phyloP scores from a whole-genome alignment of 2,888 invertebrate genomes.

The Aspidapion aeneum region DNA sequence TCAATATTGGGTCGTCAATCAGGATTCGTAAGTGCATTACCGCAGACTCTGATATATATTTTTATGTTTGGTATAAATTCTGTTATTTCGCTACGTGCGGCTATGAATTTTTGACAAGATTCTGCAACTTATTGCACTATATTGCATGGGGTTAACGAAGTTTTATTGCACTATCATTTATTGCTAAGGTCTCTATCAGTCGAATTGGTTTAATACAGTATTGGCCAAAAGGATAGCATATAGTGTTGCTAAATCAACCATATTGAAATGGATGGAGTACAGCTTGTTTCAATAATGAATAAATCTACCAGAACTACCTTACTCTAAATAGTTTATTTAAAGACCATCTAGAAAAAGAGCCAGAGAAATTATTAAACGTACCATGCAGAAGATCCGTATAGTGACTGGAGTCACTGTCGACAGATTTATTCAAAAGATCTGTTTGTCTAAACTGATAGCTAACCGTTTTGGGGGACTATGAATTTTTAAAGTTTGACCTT shows the following conservation, averaged over 20 bases:
- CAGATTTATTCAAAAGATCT: background rate
- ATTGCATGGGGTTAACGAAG: background rate
- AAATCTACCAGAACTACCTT: background rate
- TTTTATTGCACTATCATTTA: too few relatives aligned
- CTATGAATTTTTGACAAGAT: conserved; percentile 17
- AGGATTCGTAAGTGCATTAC: conserved; percentile 41
- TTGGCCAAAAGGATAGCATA: too few relatives aligned
- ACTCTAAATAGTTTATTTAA: background rate
- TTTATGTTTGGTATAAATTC: conserved; percentile 21
- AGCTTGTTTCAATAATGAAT: too few relatives aligned
- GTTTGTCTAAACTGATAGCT: too few relatives aligned
- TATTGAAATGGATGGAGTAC: too few relatives aligned
- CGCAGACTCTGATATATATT: conserved; percentile 31
- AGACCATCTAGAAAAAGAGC: background rate
- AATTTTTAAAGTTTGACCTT: background rate
- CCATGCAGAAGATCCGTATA: background rate
- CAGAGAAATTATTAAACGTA: background rate
- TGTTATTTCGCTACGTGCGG: conserved; percentile 20
- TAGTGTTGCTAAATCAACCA: too few relatives aligned
- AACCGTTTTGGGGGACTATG: too few relatives aligned
- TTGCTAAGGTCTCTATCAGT: too few relatives aligned
- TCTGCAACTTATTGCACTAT: background rate
- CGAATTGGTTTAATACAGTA: background rate
- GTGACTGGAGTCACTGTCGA: background rate
- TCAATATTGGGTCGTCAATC: conserved; percentile 45